Base-by-base conservation (phyloP, 1,140 invertebrate species). In the Drosophila repleta region DNA sequence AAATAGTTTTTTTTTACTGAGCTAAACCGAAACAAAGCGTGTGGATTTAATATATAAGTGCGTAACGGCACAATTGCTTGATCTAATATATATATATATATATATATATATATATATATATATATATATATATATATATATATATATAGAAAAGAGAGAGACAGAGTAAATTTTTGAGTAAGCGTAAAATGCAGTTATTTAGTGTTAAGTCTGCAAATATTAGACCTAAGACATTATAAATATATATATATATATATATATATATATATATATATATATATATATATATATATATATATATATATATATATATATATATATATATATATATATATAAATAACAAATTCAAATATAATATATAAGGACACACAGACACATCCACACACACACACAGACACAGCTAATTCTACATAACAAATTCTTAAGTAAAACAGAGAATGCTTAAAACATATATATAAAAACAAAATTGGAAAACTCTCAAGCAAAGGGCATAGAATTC, bases 151-250 rank as follows among this genome's bases (percentile, higher is more conserved):
- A 29, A 43, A 15, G 17, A 15, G 15, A 17, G 29, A 29, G 13
- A n/a, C 32, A 26, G 20, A 35, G 39, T 45, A 49, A 49, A 39
- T 51, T 62, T 69, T 67, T 51, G 57, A 72, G 51, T 61, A 79
- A 79, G 78, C 78, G 82, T 78, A 77, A 84, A 88, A 88, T 88
- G 83, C 83, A 88, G 83, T 88, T 88, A 87, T 88, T 88, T 88
- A 88, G 83, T 88, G 72, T 89, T 88, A 88, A 89, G 83, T 46
- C 83, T 88, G 83, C 84, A 88, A 88, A 88, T 88, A 88, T 79
- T 88, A 87, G 82, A 51, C 15, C 49, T 79, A 73, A 85, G 57
- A 7, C 37, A 70, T 69, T 84, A 84, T 76, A 35, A 58, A 64
- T 48, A 55, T 15, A 74, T 52, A 74, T 21, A 70, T 70, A 53